phyloP scores from a whole-genome alignment of 2,113 vertebrate species.

The Pteropus alecto region DNA sequence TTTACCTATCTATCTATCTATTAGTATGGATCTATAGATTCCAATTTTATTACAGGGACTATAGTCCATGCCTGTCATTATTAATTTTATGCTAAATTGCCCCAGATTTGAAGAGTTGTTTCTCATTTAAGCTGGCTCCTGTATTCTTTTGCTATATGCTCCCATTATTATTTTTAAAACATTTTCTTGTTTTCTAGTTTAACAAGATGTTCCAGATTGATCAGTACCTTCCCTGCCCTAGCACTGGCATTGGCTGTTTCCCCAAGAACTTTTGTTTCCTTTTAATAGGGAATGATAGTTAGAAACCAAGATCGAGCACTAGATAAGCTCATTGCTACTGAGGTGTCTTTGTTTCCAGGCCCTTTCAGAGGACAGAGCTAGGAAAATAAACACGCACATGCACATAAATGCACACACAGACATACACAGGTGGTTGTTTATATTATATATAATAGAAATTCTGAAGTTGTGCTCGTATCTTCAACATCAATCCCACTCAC shows the following conservation, averaged over 20 bases:
- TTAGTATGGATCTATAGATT: neutral
- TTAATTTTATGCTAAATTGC: neutral
- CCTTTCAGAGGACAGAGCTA: neutral
- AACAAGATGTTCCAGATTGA: neutral
- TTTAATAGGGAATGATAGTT: neutral
- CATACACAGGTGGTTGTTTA: neutral
- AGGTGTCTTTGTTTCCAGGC: neutral
- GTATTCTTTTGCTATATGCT: neutral
- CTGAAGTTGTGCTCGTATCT: neutral
- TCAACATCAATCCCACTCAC: neutral
- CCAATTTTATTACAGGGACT: neutral
- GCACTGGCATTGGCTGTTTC: neutral
- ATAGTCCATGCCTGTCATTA: neutral
- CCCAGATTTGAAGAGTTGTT: neutral
- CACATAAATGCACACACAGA: neutral
- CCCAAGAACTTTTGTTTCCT: neutral
- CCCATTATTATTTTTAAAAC: neutral
- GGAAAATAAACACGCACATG: neutral
- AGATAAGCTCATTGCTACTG: neutral
- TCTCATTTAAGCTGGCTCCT: neutral
- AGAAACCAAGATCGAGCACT: neutral
- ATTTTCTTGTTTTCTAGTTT: neutral
- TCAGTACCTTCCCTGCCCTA: neutral
- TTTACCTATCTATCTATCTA: neutral
- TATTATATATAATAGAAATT: neutral